These are phyloP conservation scores for Peromyscus attwateri DNA, from an alignment of 2,797 vertebrate genomes.

Conservation along the genomic window DNA sequence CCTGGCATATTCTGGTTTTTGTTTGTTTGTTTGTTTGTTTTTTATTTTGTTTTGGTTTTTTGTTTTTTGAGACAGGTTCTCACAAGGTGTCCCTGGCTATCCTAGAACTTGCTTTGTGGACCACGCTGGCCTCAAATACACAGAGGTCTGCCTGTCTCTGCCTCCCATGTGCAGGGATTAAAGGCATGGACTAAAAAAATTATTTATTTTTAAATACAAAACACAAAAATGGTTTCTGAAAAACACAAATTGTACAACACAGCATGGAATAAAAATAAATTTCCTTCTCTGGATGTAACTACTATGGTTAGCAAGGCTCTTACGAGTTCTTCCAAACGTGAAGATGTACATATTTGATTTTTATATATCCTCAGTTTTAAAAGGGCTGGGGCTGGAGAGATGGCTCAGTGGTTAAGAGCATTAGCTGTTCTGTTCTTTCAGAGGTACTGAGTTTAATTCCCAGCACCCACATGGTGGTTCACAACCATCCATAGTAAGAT, in stretches of 20 bases:
- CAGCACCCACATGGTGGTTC: no score
- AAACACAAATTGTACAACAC: slow-evolving; percentile 20
- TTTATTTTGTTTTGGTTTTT: no score
- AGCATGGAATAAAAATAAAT: slow-evolving; percentile 53
- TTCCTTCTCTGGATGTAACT: slow-evolving; percentile 20
- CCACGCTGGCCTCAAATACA: no score
- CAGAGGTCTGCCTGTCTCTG: background rate
- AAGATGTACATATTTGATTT: slow-evolving; percentile 29
- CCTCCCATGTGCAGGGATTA: background rate
- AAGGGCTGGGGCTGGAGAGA: background rate
- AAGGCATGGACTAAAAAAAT: background rate
- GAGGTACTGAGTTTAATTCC: no score
- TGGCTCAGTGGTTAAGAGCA: background rate
- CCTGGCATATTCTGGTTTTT: background rate
- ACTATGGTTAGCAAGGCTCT: background rate
- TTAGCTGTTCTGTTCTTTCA: background rate
- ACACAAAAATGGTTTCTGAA: slow-evolving; percentile 5
- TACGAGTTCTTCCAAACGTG: slow-evolving; percentile 20
- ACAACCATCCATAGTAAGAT: no score
- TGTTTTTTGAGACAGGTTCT: background rate
- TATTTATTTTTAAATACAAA: slow-evolving; percentile 57
- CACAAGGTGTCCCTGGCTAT: background rate
- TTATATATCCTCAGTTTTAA: background rate
- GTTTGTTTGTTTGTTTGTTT: no score
- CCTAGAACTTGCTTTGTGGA: background rate